Evolutionary conservation across 2,113 vertebrate genomes (phyloP), one percentile per base, ranked within the genome.

Genomic region (Urocolius indicus): DNA sequence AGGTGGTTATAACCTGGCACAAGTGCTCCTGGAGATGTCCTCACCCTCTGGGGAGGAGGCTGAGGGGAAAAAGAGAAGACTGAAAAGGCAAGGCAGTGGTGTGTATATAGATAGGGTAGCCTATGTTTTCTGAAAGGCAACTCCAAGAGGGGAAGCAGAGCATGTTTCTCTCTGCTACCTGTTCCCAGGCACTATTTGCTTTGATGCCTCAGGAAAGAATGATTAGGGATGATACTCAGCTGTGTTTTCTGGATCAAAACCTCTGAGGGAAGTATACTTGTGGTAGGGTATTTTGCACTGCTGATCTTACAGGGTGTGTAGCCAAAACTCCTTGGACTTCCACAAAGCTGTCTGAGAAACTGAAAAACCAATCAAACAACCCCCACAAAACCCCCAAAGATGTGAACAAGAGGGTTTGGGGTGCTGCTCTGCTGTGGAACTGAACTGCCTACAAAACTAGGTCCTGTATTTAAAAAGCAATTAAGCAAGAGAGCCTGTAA

Each of bases 31-130:
- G 1, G 63, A 76, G 29, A 26, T 32, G 34, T 41, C 30, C 23
- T 7, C 8, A 1, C 2, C 2, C 9, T 32, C 9, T 22, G 62
- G 54, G 49, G 16, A 65, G 2, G 27, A 32, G 5, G 10, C 49
- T 65, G 61, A 22, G 72, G 63, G 52, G 23, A 36, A 59, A 61
- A 41, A 17, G 48, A 16, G 18, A 10, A 4, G 30, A 51, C 46
- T 26, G 11, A 52, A 12, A 43, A 12, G 3, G 22, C 20, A 49
- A 69, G 9, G 7, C 4, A 8, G 4, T 41, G 14, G 43, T 13
- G 24, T 17, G 2, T 24, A 30, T 16, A n/a, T 13, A 27, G 2
- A 5, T 1, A 2, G 3, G 16, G 11, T 22, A 48, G 30, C 22
- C 74, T 23, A 12, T 3, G 10, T 38, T 22, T 29, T 67, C 48